Conservation (phyloP, 1,140 invertebrate species). For the Heliconius hermathena region DNA sequence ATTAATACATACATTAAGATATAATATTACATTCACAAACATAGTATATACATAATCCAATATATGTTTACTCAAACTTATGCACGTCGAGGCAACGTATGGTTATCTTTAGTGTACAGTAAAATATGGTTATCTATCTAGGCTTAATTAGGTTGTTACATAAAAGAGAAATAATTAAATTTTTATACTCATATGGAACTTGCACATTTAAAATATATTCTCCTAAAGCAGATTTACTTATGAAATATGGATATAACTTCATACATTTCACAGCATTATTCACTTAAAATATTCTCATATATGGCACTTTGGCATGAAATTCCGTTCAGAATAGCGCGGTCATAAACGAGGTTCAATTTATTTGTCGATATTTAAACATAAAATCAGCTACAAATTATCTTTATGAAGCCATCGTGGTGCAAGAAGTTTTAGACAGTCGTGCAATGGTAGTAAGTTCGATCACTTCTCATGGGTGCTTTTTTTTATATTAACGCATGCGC, state of each 20-base stretch:
- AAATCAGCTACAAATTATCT: not conserved
- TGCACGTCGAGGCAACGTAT: too few species aligned
- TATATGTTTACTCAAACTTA: too few species aligned
- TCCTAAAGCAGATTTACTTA: not conserved
- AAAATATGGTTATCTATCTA: too few species aligned
- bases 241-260: conserved; percentile 8
- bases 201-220: not conserved
- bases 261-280: not conserved
- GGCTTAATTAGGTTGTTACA: too few species aligned
- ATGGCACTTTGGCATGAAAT: conserved; percentile 2
- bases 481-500: too few species aligned
- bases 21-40: too few species aligned
- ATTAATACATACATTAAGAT: too few species aligned
- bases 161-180: too few species aligned
- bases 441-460: not conserved
- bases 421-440: not conserved
- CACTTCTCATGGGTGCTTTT: too few species aligned
- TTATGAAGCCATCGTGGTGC: not conserved
- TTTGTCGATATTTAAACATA: not conserved
- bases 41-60: too few species aligned
- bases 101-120: too few species aligned
- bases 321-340: not conserved
- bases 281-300: conserved; percentile 5
- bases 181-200: too few species aligned
- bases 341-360: not conserved